These are phyloP conservation scores for Brachionus angularis DNA, from an alignment of 1,140 invertebrate species.

Conservation along the genomic window DNA sequence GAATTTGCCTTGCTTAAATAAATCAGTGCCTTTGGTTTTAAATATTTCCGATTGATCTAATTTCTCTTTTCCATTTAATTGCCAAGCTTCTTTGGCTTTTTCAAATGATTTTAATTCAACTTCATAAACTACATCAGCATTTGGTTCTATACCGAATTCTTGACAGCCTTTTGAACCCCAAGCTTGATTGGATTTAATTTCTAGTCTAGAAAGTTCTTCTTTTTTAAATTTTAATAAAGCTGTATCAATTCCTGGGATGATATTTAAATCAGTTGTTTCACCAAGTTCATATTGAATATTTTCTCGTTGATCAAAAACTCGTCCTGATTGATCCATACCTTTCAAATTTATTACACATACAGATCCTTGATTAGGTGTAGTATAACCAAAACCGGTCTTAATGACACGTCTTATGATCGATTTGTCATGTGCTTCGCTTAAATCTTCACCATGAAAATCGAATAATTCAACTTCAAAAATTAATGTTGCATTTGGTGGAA, in stretches of 20 bases:
- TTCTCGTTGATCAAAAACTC: slow-evolving; percentile 67
- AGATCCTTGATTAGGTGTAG: slow-evolving; percentile 72
- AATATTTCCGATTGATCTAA: slow-evolving; percentile 40
- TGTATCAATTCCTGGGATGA: slow-evolving; percentile 77
- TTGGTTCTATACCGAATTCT: slow-evolving; percentile 71
- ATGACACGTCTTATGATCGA: slow-evolving; percentile 73
- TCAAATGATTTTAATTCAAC: slow-evolving; percentile 74
- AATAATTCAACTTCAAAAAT: slow-evolving; percentile 73
- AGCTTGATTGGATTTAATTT: slow-evolving; percentile 71
- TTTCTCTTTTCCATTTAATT: slow-evolving; percentile 36
- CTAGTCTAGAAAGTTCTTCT: slow-evolving; percentile 72
- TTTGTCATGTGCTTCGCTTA: slow-evolving; percentile 75
- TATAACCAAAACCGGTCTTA: slow-evolving; percentile 65
- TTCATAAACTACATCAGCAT: slow-evolving; percentile 74
- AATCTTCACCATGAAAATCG: slow-evolving; percentile 67
- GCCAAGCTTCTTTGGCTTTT: slow-evolving; percentile 60
- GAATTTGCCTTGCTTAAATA: slow-evolving; percentile 40
- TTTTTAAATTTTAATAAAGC: slow-evolving; percentile 77
- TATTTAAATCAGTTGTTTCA: slow-evolving; percentile 70
- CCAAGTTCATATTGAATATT: slow-evolving; percentile 78
- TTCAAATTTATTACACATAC: slow-evolving; percentile 68
- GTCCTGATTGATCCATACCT: slow-evolving; percentile 66
- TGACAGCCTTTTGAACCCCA: slow-evolving; percentile 71
- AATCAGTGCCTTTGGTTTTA: slow-evolving; percentile 31
- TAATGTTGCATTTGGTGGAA: slow-evolving; percentile 82